Evolutionary conservation across 1,140 invertebrate genomes (phyloP).

Genomic region (Solenopsis fugax): DNA sequence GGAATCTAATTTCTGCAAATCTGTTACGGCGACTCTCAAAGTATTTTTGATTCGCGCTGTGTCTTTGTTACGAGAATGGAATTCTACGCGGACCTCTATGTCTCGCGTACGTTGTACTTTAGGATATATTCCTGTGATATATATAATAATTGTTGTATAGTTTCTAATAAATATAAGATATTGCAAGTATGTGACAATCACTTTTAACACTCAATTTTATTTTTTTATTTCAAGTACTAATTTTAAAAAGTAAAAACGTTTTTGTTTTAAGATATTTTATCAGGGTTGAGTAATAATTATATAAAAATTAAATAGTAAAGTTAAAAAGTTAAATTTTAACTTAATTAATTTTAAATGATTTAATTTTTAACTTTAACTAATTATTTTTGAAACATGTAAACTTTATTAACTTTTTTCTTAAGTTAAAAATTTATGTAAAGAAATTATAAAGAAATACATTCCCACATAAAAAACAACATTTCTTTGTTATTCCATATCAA

Average conservation of each 20-base stretch:
- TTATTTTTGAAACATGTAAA: too few relatives aligned
- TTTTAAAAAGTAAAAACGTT: background rate
- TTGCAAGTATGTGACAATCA: background rate
- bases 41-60: constrained; percentile 26
- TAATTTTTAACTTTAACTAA: too few relatives aligned
- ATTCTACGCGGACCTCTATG: background rate
- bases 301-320: too few relatives aligned
- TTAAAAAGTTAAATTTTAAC: too few relatives aligned
- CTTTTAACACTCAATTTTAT: constrained; percentile 1
- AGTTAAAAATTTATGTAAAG: too few relatives aligned
- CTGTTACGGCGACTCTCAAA: background rate
- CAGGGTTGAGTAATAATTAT: too few relatives aligned
- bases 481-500: too few relatives aligned
- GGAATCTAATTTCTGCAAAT: background rate
- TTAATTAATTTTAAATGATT: too few relatives aligned
- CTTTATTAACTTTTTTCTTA: too few relatives aligned
- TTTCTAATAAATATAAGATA: constrained; percentile 51
- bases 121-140: constrained; percentile 57
- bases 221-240: background rate
- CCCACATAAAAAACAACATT: too few relatives aligned
- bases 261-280: background rate
- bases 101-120: constrained; percentile 35
- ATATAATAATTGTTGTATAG: constrained; percentile 40
- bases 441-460: too few relatives aligned
- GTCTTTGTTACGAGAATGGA: constrained; percentile 9